phyloP scores from a whole-genome alignment of 2,797 vertebrate genomes.

The Microctenopoma stevenorrisi region DNA sequence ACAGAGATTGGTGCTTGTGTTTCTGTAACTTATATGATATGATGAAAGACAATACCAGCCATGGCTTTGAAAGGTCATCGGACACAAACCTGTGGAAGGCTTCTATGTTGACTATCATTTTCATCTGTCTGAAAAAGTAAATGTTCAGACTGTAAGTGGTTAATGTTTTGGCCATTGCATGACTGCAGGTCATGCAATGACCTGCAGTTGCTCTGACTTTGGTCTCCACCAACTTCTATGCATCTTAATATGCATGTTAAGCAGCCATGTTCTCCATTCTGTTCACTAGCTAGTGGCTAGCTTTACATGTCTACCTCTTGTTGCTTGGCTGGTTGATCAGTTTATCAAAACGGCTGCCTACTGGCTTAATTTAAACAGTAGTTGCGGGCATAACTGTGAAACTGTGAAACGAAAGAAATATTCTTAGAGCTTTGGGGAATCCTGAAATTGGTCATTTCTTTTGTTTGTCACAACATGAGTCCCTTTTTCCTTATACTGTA shows the following conservation, averaged over 20 bases:
- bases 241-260: conserved; percentile 11
- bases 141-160: background rate
- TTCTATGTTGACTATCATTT: background rate
- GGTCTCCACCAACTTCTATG: background rate
- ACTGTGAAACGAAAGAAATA: conserved; percentile 3
- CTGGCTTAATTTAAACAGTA: conserved; percentile 11
- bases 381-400: background rate
- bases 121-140: background rate
- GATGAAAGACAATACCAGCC: background rate
- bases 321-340: background rate
- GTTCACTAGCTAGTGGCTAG: conserved; percentile 14
- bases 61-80: background rate
- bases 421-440: background rate
- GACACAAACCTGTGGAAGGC: background rate
- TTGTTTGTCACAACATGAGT: background rate
- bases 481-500: conserved; percentile 12
- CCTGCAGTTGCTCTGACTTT: conserved; percentile 14
- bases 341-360: conserved; percentile 20
- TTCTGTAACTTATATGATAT: background rate
- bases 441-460: background rate
- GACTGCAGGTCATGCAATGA: background rate
- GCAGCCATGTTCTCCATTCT: conserved; percentile 21
- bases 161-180: background rate
- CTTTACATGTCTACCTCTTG: conserved; percentile 1
- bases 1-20: background rate